phyloP scores from a whole-genome alignment of 2,888 invertebrate species.

The Bellardia bayeri region DNA sequence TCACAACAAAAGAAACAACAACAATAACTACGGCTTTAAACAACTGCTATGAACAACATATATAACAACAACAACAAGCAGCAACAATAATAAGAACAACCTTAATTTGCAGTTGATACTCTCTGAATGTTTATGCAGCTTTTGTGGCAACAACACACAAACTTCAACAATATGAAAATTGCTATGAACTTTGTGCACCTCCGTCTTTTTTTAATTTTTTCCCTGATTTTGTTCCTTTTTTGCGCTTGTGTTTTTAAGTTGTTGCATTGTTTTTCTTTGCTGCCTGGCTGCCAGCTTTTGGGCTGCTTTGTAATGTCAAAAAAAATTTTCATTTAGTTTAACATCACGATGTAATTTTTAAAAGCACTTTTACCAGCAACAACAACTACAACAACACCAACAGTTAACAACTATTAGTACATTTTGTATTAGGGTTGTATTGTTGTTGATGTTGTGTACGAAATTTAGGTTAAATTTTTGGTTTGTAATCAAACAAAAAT shows the following conservation, averaged over 20 bases:
- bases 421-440: constrained; percentile 42
- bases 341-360: constrained; percentile 83
- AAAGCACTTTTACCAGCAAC: constrained; percentile 78
- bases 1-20: constrained; percentile 50
- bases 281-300: constrained; percentile 37
- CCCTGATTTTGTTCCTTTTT: constrained; percentile 16
- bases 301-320: constrained; percentile 62
- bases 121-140: constrained; percentile 35
- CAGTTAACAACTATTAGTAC: constrained; percentile 54
- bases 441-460: constrained; percentile 47
- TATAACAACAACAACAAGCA: constrained; percentile 41
- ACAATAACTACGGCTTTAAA: constrained; percentile 62
- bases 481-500: constrained; percentile 57
- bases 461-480: constrained; percentile 66
- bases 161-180: constrained; percentile 77
- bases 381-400: constrained; percentile 50
- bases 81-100: constrained; percentile 71
- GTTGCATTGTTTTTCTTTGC: constrained; percentile 18
- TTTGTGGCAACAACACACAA: constrained; percentile 56
- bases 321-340: constrained; percentile 75
- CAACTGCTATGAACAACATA: constrained; percentile 39
- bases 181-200: constrained; percentile 83
- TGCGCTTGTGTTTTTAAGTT: constrained; percentile 4
- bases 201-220: constrained; percentile 28
- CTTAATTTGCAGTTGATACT: constrained; percentile 72